Percentiles rank a stretch among this genome's conserved stretches.
These are phyloP conservation scores for Anhinga rufa DNA, from an alignment of 2,113 vertebrate species.

Conservation along the genomic window DNA sequence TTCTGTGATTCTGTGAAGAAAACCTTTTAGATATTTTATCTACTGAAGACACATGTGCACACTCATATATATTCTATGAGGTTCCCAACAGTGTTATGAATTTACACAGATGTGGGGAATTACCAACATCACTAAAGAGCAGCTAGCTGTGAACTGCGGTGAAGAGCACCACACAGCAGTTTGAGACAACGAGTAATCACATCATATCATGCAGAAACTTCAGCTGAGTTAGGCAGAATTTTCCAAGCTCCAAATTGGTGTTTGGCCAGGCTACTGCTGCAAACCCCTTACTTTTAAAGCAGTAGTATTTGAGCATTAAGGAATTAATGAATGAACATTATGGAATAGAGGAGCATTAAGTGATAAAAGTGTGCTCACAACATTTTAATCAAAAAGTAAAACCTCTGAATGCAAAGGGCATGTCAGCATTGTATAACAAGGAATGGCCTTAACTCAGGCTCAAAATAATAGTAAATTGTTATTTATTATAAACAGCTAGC, in stretches of 20 bases:
- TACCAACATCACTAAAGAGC: neutral
- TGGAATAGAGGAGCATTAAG: neutral
- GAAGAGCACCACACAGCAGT: neutral
- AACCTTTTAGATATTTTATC: neutral
- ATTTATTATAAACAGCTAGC: neutral
- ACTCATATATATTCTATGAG: neutral
- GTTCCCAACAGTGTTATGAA: neutral
- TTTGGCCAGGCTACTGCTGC: neutral
- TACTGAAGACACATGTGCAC: neutral
- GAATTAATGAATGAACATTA: neutral
- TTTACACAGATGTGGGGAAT: neutral
- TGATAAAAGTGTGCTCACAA: neutral
- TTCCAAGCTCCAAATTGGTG: neutral
- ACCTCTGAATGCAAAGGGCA: neutral
- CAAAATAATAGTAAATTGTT: neutral
- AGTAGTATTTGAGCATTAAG: neutral
- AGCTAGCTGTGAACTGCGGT: neutral
- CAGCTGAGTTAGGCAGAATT: neutral
- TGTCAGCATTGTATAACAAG: neutral
- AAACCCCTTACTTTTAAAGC: neutral
- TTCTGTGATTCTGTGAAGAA: no score
- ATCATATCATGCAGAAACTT: rapidly evolving
- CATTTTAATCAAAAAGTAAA: neutral
- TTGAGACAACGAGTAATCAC: neutral
- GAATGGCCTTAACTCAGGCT: neutral